Evolutionary conservation across 2,797 vertebrate genomes (phyloP), one percentile per base, ranked within the genome.

Genomic region (Picus viridis): DNA sequence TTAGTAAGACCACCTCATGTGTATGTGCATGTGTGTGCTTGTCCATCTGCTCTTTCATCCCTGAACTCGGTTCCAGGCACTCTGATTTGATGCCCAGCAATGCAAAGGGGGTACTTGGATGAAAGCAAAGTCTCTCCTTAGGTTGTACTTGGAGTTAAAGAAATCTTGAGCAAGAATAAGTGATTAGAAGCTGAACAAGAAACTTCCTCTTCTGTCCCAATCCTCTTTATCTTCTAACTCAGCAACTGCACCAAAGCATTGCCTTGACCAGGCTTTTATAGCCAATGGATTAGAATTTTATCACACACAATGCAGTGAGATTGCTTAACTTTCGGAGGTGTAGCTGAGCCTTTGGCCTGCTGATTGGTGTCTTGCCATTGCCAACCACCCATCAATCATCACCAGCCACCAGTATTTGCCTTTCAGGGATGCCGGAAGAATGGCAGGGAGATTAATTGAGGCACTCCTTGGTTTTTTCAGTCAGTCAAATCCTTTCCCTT

Each of bases 401-500:
- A 9, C 56, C 83, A 32, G 61, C 75, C 82, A 70, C 39, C 89
- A 62, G 27, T 84, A 19, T 93, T 95, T 95, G 76, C 79, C 86
- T 91, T 70, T 58, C 64, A 53, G 79, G 86, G 65, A 87, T 85
- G 47, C 81, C 73, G 65, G 94, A 81, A 93, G 79, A 94, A 77
- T 15, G 70, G 80, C 73, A 94, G 63, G 43, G 90, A 96, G 88
- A 96, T 93, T 80, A 88, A 75, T 13, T 86, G 68, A 62, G 88
- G n/a, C 78, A 89, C 79, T 96, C 90, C 82, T 90, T 78, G 86
- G 24, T 82, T 71, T 91, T 91, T 89, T 81, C 92, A 86, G 70
- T 77, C 94, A 83, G 80, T 89, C 89, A 97, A 65, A 24, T 63
- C 90, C 79, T 88, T 94, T 89, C 83, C 93, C 81, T 95, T 85